A percentile compares a stretch with the other conserved stretches of the same genome.
phyloP scores from a whole-genome alignment of 2,797 vertebrate species.

The Cryptoblepharus egeriae region DNA sequence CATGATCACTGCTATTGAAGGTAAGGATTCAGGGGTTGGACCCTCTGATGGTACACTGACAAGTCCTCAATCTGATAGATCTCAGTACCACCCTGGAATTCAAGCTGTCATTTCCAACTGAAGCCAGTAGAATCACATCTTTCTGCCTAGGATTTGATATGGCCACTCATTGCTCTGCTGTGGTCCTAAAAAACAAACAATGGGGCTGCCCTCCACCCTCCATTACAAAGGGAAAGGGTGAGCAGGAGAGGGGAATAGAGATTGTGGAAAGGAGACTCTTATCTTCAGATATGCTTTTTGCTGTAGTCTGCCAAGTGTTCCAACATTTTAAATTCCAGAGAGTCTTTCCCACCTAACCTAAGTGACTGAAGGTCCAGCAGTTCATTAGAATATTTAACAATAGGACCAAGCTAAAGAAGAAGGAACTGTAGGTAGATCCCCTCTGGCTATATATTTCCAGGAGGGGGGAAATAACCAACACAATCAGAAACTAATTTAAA shows the following conservation, averaged over 20 bases:
- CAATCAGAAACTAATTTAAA: slow-evolving; percentile 80
- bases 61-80: too few relatives aligned
- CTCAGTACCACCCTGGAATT: too few relatives aligned
- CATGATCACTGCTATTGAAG: too few relatives aligned
- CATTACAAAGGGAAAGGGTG: not conserved
- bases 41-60: too few relatives aligned
- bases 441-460: slow-evolving; percentile 62
- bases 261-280: not conserved
- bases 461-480: slow-evolving; percentile 76
- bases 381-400: slow-evolving; percentile 73
- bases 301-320: slow-evolving; percentile 36
- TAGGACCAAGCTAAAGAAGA: slow-evolving; percentile 66
- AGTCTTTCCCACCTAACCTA: slow-evolving; percentile 42
- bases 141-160: not conserved
- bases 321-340: slow-evolving; percentile 62
- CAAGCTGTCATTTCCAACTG: not conserved
- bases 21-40: too few relatives aligned
- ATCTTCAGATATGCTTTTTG: slow-evolving; percentile 62
- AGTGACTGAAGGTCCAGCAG: slow-evolving; percentile 52
- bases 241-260: slow-evolving; percentile 7
- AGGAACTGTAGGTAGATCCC: slow-evolving; percentile 66
- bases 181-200: slow-evolving; percentile 25
- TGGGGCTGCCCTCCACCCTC: slow-evolving; percentile 16
- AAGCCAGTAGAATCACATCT: not conserved
- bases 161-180: not conserved